phyloP scores from a whole-genome alignment of 2,888 invertebrate species.

The Teinopalpus imperialis region DNA sequence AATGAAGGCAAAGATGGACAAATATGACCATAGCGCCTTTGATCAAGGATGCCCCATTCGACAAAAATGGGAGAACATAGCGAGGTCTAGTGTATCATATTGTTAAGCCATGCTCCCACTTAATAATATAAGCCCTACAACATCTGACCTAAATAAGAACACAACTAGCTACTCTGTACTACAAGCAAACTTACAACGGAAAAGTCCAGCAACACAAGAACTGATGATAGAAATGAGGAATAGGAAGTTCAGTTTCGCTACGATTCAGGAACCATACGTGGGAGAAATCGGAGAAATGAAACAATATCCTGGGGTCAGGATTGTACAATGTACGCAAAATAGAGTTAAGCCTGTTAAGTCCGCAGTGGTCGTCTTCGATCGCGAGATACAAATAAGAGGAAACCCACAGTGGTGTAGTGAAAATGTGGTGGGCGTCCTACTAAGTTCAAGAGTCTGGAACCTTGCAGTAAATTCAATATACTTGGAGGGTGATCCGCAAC shows the following conservation, averaged over 20 bases:
- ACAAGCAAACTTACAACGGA: constrained; percentile 28
- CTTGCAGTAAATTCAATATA: constrained; percentile 28
- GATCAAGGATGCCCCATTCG: too few species aligned
- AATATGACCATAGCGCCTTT: constrained; percentile 26
- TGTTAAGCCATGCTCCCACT: constrained; percentile 8
- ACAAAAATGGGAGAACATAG: too few species aligned
- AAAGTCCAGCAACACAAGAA: constrained; percentile 24
- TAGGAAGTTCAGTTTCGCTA: constrained; percentile 10
- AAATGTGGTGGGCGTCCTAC: constrained; percentile 25
- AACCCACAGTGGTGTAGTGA: constrained; percentile 6
- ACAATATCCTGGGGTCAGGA: not conserved
- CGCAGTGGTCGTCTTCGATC: too few species aligned
- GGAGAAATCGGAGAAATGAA: constrained; percentile 7
- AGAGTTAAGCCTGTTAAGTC: constrained; percentile 16
- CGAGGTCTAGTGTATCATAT: too few species aligned
- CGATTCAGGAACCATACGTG: constrained; percentile 27
- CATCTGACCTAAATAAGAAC: constrained; percentile 27
- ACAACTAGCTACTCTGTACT: not conserved
- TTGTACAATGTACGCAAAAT: constrained; percentile 11
- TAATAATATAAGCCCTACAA: constrained; percentile 25
- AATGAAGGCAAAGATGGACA: not conserved
- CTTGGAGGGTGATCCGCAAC: not conserved
- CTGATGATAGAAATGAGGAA: constrained; percentile 22
- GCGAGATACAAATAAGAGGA: too few species aligned
- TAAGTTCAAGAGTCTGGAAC: constrained; percentile 27